Evolutionary conservation across 2,797 vertebrate genomes (phyloP).

Genomic region (Pangasius krempfi): DNA sequence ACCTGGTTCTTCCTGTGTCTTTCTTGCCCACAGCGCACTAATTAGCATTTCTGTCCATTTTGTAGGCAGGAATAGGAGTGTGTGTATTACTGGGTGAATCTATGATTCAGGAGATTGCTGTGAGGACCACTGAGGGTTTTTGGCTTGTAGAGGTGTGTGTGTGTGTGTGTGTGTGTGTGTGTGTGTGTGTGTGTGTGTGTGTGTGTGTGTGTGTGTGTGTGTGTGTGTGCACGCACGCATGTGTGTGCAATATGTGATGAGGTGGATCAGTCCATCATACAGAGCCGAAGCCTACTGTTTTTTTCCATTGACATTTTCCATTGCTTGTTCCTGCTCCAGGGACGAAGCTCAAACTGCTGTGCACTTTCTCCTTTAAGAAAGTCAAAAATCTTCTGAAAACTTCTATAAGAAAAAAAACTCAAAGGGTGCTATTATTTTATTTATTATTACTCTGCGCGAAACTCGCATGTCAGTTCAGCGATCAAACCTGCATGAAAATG

Average conservation of each 20-base stretch:
- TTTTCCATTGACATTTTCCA: neutral
- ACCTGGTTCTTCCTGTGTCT: neutral
- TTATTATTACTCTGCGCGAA: neutral
- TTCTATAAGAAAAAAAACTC: neutral
- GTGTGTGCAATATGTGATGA: neutral
- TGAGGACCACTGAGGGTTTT: neutral
- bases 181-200: neutral
- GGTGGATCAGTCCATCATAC: neutral
- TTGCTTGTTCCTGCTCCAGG: neutral
- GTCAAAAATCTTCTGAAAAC: neutral
- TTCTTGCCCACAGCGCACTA: neutral
- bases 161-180: neutral
- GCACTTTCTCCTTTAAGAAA: neutral
- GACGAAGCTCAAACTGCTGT: neutral
- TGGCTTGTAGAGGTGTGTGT: neutral
- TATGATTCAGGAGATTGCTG: neutral
- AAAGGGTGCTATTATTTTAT: neutral
- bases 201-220: neutral
- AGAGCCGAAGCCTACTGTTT: neutral
- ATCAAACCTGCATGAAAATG: neutral
- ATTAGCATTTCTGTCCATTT: neutral
- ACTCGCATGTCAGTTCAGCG: neutral
- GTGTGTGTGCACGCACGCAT: neutral
- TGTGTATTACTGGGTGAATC: neutral
- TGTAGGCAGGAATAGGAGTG: neutral